Base-by-base conservation (phyloP, 1,140 invertebrate species). In the Diabrotica undecimpunctata region DNA sequence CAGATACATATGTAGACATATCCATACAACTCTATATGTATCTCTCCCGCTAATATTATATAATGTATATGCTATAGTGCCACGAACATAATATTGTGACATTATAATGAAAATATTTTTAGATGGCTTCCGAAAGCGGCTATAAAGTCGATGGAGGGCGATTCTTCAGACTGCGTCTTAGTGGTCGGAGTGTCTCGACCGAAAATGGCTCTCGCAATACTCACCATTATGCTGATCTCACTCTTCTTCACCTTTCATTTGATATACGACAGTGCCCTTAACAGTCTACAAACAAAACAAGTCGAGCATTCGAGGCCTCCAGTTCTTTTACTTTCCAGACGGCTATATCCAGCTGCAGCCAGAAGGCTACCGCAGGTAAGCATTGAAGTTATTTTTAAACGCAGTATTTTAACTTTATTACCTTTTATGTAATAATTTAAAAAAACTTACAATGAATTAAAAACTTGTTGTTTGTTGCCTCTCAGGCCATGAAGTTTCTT, bases 171-270 rank as follows among this genome's bases (percentile, higher is more conserved):
- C 80, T 91, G 88, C 81, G 88, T 91, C 73, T 80, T 91, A 68
- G 88, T 90, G 71, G 87, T 90, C 70, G 89, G 89, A 61, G 85
- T 91, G 71, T 90, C 88, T 74, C 85, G 89, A 79, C 88, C 89
- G 66, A 90, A 90, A 77, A 85, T 92, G 82, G 89, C 89, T 70
- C 86, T 88, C 71, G 88, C 87, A 59, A 87, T 91, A 77, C 83
- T 92, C 64, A 88, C 87, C 65, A 86, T 91, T 70, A 88, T 88
- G 78, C 82, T 91, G 64, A 81, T 91, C 59, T 91, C 89, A 10
- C 83, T 91, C 51, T 91, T 91, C 79, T 85, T 92, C 72, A 91
- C 90, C 59, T 90, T 91, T 79, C 89, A 91, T 77, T 85, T 91
- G 62, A 85, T 91, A 51, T 91, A 91, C 81, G 90, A 91, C 79